Percentiles rank a stretch among this genome's conserved stretches.
phyloP scores from a whole-genome alignment of 2,797 vertebrate genomes.

The Hozukius guyotensis region DNA sequence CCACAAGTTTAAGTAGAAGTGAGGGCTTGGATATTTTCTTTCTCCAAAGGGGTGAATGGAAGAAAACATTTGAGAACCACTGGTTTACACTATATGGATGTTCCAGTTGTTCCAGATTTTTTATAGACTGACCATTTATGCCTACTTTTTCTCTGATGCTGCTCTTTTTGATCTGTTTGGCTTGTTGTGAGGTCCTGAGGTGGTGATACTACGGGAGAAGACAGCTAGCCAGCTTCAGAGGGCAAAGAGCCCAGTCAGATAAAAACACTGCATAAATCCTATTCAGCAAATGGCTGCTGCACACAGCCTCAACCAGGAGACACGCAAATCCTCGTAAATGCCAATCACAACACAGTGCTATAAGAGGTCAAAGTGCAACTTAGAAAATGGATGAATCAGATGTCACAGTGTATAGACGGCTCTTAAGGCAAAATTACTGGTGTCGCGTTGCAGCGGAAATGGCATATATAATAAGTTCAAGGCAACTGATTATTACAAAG shows the following conservation, averaged over 20 bases:
- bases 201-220: constrained; percentile 16
- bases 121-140: not conserved
- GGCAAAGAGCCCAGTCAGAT: constrained; percentile 26
- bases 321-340: constrained; percentile 36
- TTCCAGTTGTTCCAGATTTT: not conserved
- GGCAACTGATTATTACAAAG: constrained; percentile 46
- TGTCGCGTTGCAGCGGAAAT: not conserved
- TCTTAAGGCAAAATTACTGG: constrained; percentile 9
- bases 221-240: constrained; percentile 34
- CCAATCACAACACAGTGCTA: not conserved
- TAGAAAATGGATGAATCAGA: constrained; percentile 19
- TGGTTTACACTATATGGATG: not conserved
- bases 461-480: not conserved
- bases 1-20: not conserved
- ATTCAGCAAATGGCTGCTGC: constrained; percentile 26
- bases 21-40: not conserved
- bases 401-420: not conserved
- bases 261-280: constrained; percentile 22
- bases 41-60: not conserved
- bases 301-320: not conserved
- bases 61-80: not conserved
- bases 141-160: constrained; percentile 7
- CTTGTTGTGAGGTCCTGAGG: constrained; percentile 11
- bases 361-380: constrained; percentile 12
- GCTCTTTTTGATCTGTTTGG: constrained; percentile 41